Conservation (phyloP, 2,888 invertebrate species). For the Siphlonurus alternatus region DNA sequence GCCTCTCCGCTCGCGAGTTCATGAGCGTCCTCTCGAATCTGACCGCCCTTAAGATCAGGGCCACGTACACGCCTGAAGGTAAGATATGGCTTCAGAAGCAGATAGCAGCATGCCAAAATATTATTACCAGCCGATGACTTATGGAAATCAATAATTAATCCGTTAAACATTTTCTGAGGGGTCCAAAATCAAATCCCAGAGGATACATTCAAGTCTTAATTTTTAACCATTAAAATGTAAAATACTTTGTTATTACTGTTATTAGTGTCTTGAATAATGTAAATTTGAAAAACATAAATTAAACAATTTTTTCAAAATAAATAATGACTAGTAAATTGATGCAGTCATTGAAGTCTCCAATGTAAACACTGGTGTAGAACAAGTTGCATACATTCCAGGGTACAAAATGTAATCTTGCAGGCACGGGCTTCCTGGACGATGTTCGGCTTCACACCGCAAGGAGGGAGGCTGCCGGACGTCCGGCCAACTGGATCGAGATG, state of each 20-base stretch:
- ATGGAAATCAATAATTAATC: neutral
- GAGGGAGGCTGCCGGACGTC: slow-evolving; percentile 55
- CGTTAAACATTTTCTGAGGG: neutral
- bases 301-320: too few species aligned
- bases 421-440: slow-evolving; percentile 74
- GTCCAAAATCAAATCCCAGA: neutral
- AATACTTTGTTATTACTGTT: too few species aligned
- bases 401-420: too few species aligned
- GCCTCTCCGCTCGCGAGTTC: slow-evolving; percentile 70
- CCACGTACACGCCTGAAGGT: slow-evolving; percentile 71
- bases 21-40: slow-evolving; percentile 85
- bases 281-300: too few species aligned
- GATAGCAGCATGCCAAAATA: neutral
- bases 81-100: slow-evolving; percentile 15
- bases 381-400: too few species aligned
- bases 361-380: too few species aligned
- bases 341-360: too few species aligned
- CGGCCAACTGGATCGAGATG: slow-evolving; percentile 87
- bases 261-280: too few species aligned
- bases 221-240: too few species aligned
- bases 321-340: too few species aligned
- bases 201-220: neutral
- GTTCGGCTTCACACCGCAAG: slow-evolving; percentile 79
- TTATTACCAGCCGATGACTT: neutral
- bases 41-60: slow-evolving; percentile 86